Conservation (phyloP, 2,888 invertebrate genomes). For the Tiliacea citrago region DNA sequence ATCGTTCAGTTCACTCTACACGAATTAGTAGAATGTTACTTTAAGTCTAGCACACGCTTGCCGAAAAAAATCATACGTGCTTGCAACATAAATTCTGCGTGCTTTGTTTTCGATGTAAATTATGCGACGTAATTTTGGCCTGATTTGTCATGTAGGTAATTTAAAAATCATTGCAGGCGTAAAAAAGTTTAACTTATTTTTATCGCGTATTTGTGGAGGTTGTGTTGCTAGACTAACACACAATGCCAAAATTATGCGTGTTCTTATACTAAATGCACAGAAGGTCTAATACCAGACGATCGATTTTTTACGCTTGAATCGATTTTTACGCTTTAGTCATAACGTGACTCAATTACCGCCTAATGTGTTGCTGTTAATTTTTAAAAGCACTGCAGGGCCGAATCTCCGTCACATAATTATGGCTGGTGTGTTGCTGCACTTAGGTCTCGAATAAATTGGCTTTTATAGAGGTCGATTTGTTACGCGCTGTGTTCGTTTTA, state of each 20-base stretch:
- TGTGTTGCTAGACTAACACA: neutral
- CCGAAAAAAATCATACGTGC: neutral
- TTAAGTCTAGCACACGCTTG: neutral
- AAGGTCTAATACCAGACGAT: no score
- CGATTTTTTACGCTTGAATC: neutral
- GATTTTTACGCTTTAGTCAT: neutral
- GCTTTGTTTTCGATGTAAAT: neutral
- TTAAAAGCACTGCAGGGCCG: neutral
- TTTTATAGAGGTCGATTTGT: constrained; percentile 51
- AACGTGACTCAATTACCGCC: accelerated
- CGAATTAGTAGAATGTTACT: constrained; percentile 37
- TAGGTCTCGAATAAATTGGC: constrained; percentile 46
- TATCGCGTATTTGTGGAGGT: neutral
- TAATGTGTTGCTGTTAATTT: neutral
- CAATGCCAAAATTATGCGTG: neutral
- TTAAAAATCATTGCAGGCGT: neutral
- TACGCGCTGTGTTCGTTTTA: constrained; percentile 30
- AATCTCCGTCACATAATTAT: constrained; percentile 5
- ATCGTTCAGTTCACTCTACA: constrained; percentile 20
- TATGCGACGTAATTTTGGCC: neutral
- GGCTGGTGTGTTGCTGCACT: neutral
- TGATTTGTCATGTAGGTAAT: neutral
- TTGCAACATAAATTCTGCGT: neutral
- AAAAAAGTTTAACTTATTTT: neutral
- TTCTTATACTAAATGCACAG: neutral